Evolutionary conservation across 2,888 invertebrate genomes (phyloP), one percentile per base, ranked within the genome.

Genomic region (Drosophila monieri): DNA sequence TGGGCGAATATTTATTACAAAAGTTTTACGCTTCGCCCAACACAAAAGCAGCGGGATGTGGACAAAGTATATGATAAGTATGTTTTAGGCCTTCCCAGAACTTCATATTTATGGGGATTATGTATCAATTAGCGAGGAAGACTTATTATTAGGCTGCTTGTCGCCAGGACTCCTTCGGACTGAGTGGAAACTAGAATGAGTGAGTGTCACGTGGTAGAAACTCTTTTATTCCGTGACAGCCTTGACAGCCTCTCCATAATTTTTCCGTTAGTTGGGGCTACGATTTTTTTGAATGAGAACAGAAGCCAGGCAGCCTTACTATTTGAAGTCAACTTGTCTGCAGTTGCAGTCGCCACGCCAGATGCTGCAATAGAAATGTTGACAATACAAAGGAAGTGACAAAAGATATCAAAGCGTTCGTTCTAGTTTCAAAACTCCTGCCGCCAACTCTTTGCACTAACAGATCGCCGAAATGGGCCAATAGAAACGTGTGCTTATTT

Each of bases 301-400:
- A 54, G 25, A 37, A 23, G 14, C 30, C 46, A 44, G 37, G 46
- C 65, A 46, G 65, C 30, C 66, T 60, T 61, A 55, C 51, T 61
- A 70, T 69, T 69, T 69, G 54, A 71, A 54, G 71, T 59, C 52
- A 69, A 68, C 68, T 68, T 69, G 69, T 68, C 61, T 61, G 69
- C 69, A 49, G 49, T 65, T 32, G 27, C 52, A 37, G 18, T n/a
- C 37, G 37, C 37, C 14, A 15, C 12, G 27, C 10, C 47, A 54
- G 55, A 35, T 48, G 32, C 47, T 35, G 65, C 41, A 64, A 55
- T 48, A 8, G 23, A 48, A 48, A 56, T 66, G 67, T 53, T 69
- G 70, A 70, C 61, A 69, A 44, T 39, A 61, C 54, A 71, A 71
- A 61, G 32, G 61, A 55, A 61, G 49, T 61, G 62, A 55, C 69